Base-by-base conservation (phyloP, 2,888 invertebrate species). In the Zonitis immaculata region DNA sequence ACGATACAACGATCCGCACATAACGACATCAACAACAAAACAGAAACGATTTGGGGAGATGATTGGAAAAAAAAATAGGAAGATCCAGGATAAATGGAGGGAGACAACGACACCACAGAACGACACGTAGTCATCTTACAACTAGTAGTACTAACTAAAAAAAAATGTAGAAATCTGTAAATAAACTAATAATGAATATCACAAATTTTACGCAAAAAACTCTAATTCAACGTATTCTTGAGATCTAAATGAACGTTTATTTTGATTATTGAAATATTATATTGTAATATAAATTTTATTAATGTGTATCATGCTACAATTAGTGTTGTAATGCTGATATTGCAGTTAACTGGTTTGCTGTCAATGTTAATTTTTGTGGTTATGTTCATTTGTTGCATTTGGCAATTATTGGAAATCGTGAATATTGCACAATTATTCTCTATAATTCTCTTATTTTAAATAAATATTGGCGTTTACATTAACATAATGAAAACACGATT, bases 401-500 rank as follows among this genome's bases (percentile, higher is more conserved):
- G 30, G 12, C 12, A 30, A 1, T 4, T 30, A n/a, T n/a, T n/a
- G n/a, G n/a, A n/a, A n/a, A n/a, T n/a, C n/a, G 30, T 12, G 22
- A 22, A 35, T 26, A n/a, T 47, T 47, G 42, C 22, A 42, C 27
- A 44, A 18, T 14, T 44, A 27, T 11, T 6, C 6, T 1, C 18
- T 3, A 44, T n/a, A 6, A 4, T 27, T 44, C n/a, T n/a, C n/a
- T n/a, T n/a, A n/a, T 26, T 12, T 26, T 27, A 12, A 12, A 2
- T 12, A n/a, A 44, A 25, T 27, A 11, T 26, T 26, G 5, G 1
- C 6, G 1, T 27, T 25, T 28, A 25, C 39, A 45, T 25, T 32
- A 16, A 11, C 42, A 79, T 73, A 60, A 97, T 98, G 97, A 98
- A 98, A 81, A 89, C 85, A 1, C 81, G 95, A 68, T 97, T 95